Conservation (phyloP, 2,888 invertebrate genomes). For the Myathropa florea region DNA sequence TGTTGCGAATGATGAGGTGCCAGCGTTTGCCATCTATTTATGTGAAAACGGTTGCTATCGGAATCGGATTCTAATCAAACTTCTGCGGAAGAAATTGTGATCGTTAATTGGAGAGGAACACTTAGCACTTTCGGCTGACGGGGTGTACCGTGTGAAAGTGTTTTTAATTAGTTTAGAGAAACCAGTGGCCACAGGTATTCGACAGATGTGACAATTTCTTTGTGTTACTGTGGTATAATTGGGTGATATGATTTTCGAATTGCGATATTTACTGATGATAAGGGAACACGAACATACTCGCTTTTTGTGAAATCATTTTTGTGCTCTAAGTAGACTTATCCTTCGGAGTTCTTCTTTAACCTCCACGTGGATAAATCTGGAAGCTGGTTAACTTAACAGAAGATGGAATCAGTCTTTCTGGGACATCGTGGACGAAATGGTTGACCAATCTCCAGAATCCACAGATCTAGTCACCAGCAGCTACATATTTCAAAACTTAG, state of each 20-base stretch:
- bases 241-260: neutral
- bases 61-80: neutral
- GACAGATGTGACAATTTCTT: neutral
- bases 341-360: too few species aligned
- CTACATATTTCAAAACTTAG: too few species aligned
- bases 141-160: conserved; percentile 5
- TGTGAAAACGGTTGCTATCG: neutral
- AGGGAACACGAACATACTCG: too few species aligned
- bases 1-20: conserved; percentile 1
- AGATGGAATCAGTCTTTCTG: too few species aligned
- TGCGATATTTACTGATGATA: too few species aligned
- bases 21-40: conserved; percentile 9
- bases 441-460: too few species aligned
- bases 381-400: too few species aligned
- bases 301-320: too few species aligned
- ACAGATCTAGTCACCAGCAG: too few species aligned
- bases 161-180: neutral
- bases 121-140: neutral
- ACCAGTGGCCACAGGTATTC: neutral
- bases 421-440: too few species aligned
- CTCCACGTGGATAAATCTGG: too few species aligned
- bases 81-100: neutral
- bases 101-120: neutral
- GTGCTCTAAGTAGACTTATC: too few species aligned
- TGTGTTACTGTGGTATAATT: neutral